Base-by-base conservation (phyloP, 2,113 vertebrate species). In the Pelecanus crispus region DNA sequence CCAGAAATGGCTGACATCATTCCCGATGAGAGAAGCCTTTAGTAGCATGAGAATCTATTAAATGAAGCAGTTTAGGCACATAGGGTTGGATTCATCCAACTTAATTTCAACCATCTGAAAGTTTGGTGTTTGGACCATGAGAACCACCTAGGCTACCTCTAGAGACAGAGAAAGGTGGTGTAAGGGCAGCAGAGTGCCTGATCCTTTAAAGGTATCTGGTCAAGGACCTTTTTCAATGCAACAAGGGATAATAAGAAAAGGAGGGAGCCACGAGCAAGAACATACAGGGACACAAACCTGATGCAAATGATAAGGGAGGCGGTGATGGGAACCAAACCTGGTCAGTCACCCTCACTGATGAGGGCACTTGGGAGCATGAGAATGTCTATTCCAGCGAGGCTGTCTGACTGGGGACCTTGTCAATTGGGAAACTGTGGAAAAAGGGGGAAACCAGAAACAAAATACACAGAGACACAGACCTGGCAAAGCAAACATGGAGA, bases 321-420 rank as follows among this genome's bases (percentile, higher is more conserved):
- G 2, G 31, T 38, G 47, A 49, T 32, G 42, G 40, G 50, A 79
- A 50, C 24, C 24, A 67, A 55, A 73, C 3, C 31, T 24, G 21
- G 34, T 52, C 77, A 70, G 49, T 71, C 50, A 24, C 29, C 5
- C 20, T 26, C 50, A 40, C 31, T 77, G 63, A 17, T 19, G 12
- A 74, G 32, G 50, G 12, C 29, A 63, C 0, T 0, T 12, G 16
- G n/a, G 34, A 82, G 17, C 4, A 13, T 24, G 9, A 58, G 18
- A 49, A 72, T 2, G 4, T 40, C 75, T 86, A 0, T 49, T 71
- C 42, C 70, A 71, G 55, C 1, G 1, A 71, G 38, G 34, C 7
- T 40, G 38, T 14, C 36, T 28, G 36, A 18, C 6, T 0, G 0
- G 28, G 13, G 24, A 36, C 13, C 16, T 36, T 34, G 52, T 19